Base-by-base conservation (phyloP, 92 coral and sea anemone species). In the Parazoanthus swiftii region DNA sequence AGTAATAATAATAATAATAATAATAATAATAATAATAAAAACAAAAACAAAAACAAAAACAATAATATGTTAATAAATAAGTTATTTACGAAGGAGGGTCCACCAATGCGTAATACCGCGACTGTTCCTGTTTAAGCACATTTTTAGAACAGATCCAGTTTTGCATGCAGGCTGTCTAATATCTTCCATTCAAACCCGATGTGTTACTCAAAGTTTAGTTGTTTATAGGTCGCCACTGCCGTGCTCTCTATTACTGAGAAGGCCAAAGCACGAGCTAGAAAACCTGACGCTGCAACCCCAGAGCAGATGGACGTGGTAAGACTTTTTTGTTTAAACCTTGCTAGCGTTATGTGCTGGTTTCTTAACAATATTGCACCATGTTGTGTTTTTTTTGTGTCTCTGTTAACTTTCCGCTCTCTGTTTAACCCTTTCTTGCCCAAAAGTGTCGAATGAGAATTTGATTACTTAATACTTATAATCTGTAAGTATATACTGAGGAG, bases 271-370 rank as follows among this genome's bases (percentile, higher is more conserved):
- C 88, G 93, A 84, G 95, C 97, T 18, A 95, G 94, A 93, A 97
- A 97, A 88, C 85, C 94, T 48, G 96, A 95, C 58, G 85, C 91
- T 0, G 78, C 95, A 58, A 87, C 88, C 21, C 94, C 94, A 43
- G 99, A 97, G 37, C 96, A 95, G 86, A 97, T 97, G 99, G 99
- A 97, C 36, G 97, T 95, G 94, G 99, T 97, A 85, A 89, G 97
- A 16, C 7, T 25, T 59, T 26, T 9, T 21, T 37, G 10, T 56
- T 63, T 58, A 2, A 58, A 58, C 26, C 26, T 20, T 63, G 70
- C 25, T 63, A 20, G 25, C 15, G 6, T 63, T 63, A 63, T 63
- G 6, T 63, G 70, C 70, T 63, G 26, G 70, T 63, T 63, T 63
- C 25, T 63, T 25, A 23, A n/a, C 70, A 23, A 18, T 7, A 18